Conservation (phyloP, 2,113 vertebrate genomes). For the Chiloscyllium plagiosum region DNA sequence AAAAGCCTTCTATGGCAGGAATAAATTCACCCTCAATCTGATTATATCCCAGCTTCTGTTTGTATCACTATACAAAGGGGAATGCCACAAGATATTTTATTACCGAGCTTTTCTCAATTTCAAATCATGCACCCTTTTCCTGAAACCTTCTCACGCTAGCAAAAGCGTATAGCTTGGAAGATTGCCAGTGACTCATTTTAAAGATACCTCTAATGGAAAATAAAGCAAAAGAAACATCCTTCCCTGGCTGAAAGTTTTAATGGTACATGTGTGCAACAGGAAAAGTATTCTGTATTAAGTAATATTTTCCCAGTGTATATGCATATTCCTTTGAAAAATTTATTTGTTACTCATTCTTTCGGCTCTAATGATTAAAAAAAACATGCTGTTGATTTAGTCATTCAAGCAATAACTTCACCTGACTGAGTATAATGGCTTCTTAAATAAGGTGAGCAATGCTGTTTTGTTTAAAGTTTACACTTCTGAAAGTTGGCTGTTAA, state of each 20-base stretch:
- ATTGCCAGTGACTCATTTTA: background rate
- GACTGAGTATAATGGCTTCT: background rate
- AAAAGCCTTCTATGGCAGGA: background rate
- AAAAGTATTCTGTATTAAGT: background rate
- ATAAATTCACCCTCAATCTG: background rate
- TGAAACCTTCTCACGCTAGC: background rate
- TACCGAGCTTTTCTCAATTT: slow-evolving; percentile 6
- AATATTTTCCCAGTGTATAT: background rate
- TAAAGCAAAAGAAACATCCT: background rate
- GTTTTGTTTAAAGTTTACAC: slow-evolving; percentile 8
- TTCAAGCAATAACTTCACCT: background rate
- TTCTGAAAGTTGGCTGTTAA: background rate
- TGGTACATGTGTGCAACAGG: background rate
- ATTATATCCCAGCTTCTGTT: background rate
- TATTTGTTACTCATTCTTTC: background rate
- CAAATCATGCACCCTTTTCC: background rate
- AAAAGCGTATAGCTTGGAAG: background rate
- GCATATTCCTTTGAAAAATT: background rate
- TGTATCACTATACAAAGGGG: background rate
- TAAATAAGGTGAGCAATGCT: background rate
- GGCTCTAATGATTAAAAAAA: background rate
- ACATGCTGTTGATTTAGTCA: background rate
- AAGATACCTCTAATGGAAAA: background rate
- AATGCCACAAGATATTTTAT: background rate
- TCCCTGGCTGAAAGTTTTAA: background rate